Conservation (phyloP, 2,797 vertebrate species). For the Aplochiton taeniatus region DNA sequence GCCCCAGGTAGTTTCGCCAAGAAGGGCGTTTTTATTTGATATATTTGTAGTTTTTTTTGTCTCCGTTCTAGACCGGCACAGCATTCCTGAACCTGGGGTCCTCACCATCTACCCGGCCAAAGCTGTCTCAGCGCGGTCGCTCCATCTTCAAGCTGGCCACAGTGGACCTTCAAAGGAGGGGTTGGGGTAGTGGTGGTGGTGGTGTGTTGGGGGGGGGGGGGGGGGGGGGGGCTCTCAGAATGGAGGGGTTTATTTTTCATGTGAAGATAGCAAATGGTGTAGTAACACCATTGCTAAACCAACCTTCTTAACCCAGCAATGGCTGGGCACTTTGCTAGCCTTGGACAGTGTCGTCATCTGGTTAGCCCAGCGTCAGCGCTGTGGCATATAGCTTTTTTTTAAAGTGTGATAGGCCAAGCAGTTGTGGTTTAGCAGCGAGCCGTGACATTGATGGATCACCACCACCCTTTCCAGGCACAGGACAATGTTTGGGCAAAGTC, state of each 20-base stretch:
- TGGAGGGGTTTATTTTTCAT: slow-evolving; percentile 28
- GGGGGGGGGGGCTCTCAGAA: too few relatives aligned
- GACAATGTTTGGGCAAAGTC: slow-evolving; percentile 36
- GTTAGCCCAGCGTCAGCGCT: too few relatives aligned
- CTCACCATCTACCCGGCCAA: too few relatives aligned
- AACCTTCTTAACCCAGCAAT: slow-evolving; percentile 16
- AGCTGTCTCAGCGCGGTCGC: slow-evolving; percentile 7
- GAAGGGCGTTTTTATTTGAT: too few relatives aligned
- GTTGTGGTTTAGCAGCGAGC: slow-evolving; percentile 24
- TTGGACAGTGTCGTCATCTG: too few relatives aligned
- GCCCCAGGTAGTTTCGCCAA: neutral
- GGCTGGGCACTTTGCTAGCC: neutral
- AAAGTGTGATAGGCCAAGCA: neutral
- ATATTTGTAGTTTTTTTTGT: slow-evolving; percentile 24
- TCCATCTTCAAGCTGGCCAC: slow-evolving; percentile 23
- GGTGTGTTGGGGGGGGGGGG: too few relatives aligned
- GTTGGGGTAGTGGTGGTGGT: too few relatives aligned
- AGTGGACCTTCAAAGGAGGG: slow-evolving; percentile 33
- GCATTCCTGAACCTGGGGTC: slow-evolving; percentile 12
- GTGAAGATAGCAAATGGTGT: slow-evolving; percentile 21
- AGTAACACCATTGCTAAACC: slow-evolving; percentile 10
- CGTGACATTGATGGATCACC: slow-evolving; percentile 43
- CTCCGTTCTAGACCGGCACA: slow-evolving; percentile 20
- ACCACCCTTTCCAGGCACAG: slow-evolving; percentile 24
- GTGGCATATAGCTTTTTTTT: too few relatives aligned